Conservation (phyloP, 1,140 invertebrate genomes). For the silkworm (Bombyx mori) region DNA sequence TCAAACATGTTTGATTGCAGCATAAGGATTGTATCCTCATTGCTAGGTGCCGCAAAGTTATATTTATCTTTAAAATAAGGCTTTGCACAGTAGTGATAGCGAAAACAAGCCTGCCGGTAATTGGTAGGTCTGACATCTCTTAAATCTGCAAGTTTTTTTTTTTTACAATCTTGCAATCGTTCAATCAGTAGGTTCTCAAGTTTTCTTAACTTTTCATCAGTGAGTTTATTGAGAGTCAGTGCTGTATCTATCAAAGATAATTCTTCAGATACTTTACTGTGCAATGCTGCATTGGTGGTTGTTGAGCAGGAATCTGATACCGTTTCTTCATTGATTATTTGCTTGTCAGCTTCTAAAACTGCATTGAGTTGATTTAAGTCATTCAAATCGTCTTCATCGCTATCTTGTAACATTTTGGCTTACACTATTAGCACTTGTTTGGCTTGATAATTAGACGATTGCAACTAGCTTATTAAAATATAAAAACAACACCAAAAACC, state of each 20-base stretch:
- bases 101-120: conserved; percentile 29
- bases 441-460: no score
- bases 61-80: conserved; percentile 54
- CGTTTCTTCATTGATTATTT: conserved; percentile 8
- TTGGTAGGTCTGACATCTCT: conserved; percentile 11
- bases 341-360: conserved; percentile 23
- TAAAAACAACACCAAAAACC: no score
- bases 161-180: conserved; percentile 34
- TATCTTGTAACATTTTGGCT: conserved; percentile 9
- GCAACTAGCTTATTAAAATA: no score
- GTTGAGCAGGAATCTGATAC: conserved; percentile 5
- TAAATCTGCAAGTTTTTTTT: conserved; percentile 25
- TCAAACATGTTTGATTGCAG: conserved; percentile 45
- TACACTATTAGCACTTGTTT: no score
- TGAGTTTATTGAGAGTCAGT: conserved; percentile 40
- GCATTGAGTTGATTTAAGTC: conserved; percentile 33
- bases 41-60: conserved; percentile 43
- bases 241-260: conserved; percentile 35
- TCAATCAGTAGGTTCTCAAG: conserved; percentile 33
- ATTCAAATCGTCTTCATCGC: conserved; percentile 33
- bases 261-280: conserved; percentile 7
- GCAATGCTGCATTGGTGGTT: background rate
- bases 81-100: conserved; percentile 41
- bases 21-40: conserved; percentile 47
- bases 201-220: conserved; percentile 38